Evolutionary conservation across 2,797 vertebrate species (phyloP).

Genomic region (Danio choprae): DNA sequence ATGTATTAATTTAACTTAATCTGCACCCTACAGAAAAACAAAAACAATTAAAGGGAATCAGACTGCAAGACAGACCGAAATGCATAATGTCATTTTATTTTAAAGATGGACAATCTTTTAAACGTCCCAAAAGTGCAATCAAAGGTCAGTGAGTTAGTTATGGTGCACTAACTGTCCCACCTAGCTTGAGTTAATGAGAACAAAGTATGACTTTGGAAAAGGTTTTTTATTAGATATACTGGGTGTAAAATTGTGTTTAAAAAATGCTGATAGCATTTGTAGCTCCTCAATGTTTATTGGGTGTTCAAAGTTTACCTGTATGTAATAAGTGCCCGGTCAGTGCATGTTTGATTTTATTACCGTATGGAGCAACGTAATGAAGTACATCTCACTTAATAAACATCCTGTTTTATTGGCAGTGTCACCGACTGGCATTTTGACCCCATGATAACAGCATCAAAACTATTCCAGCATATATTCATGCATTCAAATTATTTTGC

Average conservation of each 20-base stretch:
- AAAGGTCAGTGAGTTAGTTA: slow-evolving; percentile 31
- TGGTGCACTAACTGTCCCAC: slow-evolving; percentile 37
- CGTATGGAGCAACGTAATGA: slow-evolving; percentile 70
- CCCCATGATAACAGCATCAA: slow-evolving; percentile 50
- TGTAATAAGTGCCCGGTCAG: slow-evolving; percentile 66
- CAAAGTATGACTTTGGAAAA: slow-evolving; percentile 50
- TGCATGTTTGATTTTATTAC: slow-evolving; percentile 75
- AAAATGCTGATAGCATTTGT: slow-evolving; percentile 72
- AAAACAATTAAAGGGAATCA: slow-evolving; percentile 28
- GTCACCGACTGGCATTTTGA: slow-evolving; percentile 68
- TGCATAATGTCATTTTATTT: slow-evolving; percentile 21
- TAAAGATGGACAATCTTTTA: slow-evolving; percentile 5
- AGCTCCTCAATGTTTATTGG: slow-evolving; percentile 77
- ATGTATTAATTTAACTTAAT: slow-evolving; percentile 23
- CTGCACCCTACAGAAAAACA: slow-evolving; percentile 8
- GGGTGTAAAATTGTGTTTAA: slow-evolving; percentile 69
- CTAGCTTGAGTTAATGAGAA: slow-evolving; percentile 58
- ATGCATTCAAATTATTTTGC: neutral
- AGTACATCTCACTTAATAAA: slow-evolving; percentile 76
- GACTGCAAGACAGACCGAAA: too few relatives aligned
- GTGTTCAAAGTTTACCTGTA: slow-evolving; percentile 77
- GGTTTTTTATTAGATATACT: slow-evolving; percentile 72
- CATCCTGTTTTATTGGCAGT: slow-evolving; percentile 73
- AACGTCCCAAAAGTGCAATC: slow-evolving; percentile 14
- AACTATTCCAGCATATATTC: slow-evolving; percentile 35